phyloP scores from a whole-genome alignment of 2,888 invertebrate genomes.

The Dugesia japonica region DNA sequence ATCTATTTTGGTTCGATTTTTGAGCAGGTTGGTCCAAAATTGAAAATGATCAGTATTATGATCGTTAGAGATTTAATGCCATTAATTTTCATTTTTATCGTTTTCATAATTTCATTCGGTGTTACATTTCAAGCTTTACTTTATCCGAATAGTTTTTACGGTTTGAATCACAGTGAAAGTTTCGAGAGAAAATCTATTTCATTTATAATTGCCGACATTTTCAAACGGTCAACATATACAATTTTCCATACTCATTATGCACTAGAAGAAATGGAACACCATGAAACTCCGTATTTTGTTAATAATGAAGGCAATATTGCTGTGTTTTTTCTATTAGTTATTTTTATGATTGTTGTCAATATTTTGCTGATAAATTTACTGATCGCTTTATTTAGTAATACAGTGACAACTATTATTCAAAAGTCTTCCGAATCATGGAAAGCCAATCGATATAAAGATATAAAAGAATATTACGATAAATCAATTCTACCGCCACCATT shows the following conservation, averaged over 20 bases:
- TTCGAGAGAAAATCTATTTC: background rate
- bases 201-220: background rate
- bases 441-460: constrained; percentile 30
- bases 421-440: constrained; percentile 27
- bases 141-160: constrained; percentile 31
- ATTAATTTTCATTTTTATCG: constrained; percentile 28
- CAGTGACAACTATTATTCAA: constrained; percentile 30
- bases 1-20: constrained; percentile 27
- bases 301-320: constrained; percentile 20
- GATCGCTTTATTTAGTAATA: constrained; percentile 33
- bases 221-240: constrained; percentile 16
- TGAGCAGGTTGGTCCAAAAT: constrained; percentile 29
- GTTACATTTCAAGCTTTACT: constrained; percentile 30
- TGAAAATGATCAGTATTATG: constrained; percentile 35
- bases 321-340: constrained; percentile 15
- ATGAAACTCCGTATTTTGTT: background rate
- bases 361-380: constrained; percentile 30
- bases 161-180: background rate
- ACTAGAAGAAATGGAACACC: background rate
- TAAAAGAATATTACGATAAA: constrained; percentile 26
- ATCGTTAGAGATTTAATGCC: constrained; percentile 32
- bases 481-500: constrained; percentile 31
- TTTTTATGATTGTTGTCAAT: constrained; percentile 28
- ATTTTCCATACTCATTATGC: constrained; percentile 22
- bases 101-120: constrained; percentile 33